A percentile compares a stretch with the other conserved stretches of the same genome.
phyloP scores from a whole-genome alignment of 1,140 invertebrate genomes.

The Cardiocondyla obscurior region DNA sequence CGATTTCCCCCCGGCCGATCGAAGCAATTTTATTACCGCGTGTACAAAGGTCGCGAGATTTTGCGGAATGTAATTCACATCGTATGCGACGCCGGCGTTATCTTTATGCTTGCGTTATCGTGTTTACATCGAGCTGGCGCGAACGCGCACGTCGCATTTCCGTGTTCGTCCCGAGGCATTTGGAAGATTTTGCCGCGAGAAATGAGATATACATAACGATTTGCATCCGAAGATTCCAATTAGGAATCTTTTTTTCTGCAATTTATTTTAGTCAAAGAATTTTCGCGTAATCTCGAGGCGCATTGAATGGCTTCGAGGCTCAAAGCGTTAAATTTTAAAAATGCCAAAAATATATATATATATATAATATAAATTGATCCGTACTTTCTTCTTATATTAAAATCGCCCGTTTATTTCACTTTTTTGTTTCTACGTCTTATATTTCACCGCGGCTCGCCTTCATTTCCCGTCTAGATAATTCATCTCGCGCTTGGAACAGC shows the following conservation, averaged over 20 bases:
- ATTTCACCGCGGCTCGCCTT: neutral
- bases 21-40: constrained; percentile 3
- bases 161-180: neutral
- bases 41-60: neutral
- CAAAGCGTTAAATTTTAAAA: neutral
- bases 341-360: neutral
- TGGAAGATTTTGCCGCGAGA: neutral
- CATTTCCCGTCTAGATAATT: constrained; percentile 5
- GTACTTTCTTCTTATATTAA: neutral
- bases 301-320: neutral
- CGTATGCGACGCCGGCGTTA: neutral
- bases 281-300: neutral
- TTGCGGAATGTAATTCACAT: neutral
- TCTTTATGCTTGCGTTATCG: constrained; percentile 23
- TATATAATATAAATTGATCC: neutral
- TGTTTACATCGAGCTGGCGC: neutral
- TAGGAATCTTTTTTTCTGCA: neutral
- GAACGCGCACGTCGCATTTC: neutral
- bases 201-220: neutral
- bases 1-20: neutral
- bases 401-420: neutral
- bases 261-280: neutral
- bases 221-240: neutral
- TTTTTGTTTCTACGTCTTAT: neutral
- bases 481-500: constrained; percentile 28